Percentiles rank a stretch among this genome's conserved stretches.
phyloP scores from a whole-genome alignment of 2,888 invertebrate genomes.

The Dioctria rufipes region DNA sequence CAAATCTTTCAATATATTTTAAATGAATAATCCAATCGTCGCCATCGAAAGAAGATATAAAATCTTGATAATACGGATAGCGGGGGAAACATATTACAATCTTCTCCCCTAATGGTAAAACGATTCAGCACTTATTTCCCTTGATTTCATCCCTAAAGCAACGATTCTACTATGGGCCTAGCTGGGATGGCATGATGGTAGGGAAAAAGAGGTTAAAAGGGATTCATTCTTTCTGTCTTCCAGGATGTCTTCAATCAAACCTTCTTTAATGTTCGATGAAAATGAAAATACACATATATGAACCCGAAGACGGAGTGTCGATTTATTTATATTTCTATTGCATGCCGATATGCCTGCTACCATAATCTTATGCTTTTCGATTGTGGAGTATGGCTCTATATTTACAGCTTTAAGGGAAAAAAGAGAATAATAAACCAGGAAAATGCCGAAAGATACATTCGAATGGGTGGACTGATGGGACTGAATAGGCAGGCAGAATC shows the following conservation, averaged over 20 bases:
- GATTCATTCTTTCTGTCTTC: slow-evolving; percentile 45
- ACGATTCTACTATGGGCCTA: neutral
- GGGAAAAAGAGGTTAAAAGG: slow-evolving; percentile 31
- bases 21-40: slow-evolving; percentile 24
- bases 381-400: slow-evolving; percentile 24
- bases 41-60: slow-evolving; percentile 30
- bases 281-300: slow-evolving; percentile 32
- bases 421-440: slow-evolving; percentile 28
- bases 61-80: slow-evolving; percentile 29
- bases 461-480: neutral
- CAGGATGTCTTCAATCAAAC: slow-evolving; percentile 54
- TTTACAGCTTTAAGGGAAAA: neutral
- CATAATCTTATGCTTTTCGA: slow-evolving; percentile 3
- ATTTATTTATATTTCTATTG: slow-evolving; percentile 52
- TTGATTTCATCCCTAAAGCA: slow-evolving; percentile 49
- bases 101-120: slow-evolving; percentile 43
- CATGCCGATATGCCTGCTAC: slow-evolving; percentile 32
- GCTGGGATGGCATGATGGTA: slow-evolving; percentile 14
- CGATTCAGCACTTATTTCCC: slow-evolving; percentile 53
- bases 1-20: slow-evolving; percentile 13
- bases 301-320: slow-evolving; percentile 26
- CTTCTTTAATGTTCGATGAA: slow-evolving; percentile 49
- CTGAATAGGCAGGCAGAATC: neutral
- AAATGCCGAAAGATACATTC: slow-evolving; percentile 36
- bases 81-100: slow-evolving; percentile 39